Evolutionary conservation across 2,797 vertebrate genomes (phyloP).

Genomic region (Semaprochilodus insignis): DNA sequence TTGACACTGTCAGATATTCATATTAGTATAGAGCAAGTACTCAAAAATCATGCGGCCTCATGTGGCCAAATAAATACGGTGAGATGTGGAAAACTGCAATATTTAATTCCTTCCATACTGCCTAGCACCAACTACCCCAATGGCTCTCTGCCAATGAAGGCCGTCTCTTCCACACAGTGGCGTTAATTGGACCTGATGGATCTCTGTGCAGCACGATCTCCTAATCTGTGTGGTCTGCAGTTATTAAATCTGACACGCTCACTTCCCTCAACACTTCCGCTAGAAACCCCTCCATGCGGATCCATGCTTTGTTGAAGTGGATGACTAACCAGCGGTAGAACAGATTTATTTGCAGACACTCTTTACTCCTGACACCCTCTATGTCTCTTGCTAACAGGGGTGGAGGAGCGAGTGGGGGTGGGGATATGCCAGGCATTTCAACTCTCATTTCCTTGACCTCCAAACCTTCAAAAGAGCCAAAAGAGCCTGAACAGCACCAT

Average conservation of each 20-base stretch:
- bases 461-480: slow-evolving; percentile 41
- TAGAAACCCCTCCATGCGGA: slow-evolving; percentile 16
- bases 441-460: slow-evolving; percentile 54
- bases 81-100: background rate
- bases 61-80: too few species aligned
- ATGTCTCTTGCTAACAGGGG: background rate
- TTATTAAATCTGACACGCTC: slow-evolving; percentile 46
- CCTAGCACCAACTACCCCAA: background rate
- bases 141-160: background rate
- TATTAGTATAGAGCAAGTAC: background rate
- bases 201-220: slow-evolving; percentile 18
- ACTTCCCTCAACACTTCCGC: slow-evolving; percentile 23
- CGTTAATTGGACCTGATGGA: slow-evolving; percentile 51
- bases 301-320: slow-evolving; percentile 14
- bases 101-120: background rate
- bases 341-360: slow-evolving; percentile 45
- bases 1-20: too few species aligned
- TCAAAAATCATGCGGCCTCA: too few species aligned
- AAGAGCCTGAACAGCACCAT: slow-evolving; percentile 48
- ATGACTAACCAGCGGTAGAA: slow-evolving; percentile 11
- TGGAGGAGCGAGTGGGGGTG: background rate
- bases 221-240: slow-evolving; percentile 45
- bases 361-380: slow-evolving; percentile 32
- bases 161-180: slow-evolving; percentile 3
- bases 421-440: slow-evolving; percentile 33